phyloP scores from a whole-genome alignment of 2,888 invertebrate genomes.

The Heliconius sara region DNA sequence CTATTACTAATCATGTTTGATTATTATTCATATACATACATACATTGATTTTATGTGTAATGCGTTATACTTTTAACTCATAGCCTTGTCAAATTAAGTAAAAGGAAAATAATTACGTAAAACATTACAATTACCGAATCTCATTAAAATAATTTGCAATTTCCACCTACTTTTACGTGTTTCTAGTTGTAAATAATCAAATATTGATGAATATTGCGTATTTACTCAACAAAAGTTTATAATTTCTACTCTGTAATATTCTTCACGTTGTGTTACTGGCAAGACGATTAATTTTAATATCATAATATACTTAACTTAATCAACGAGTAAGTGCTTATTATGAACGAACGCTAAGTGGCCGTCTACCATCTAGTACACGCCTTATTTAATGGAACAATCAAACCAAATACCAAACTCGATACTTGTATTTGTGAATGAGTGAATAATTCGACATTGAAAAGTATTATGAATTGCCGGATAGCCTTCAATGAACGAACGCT shows the following conservation, averaged over 20 bases:
- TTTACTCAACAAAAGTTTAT: no score
- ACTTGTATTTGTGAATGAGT: conserved; percentile 54
- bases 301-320: conserved; percentile 5
- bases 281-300: not conserved
- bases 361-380: conserved; percentile 1
- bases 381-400: conserved; percentile 31
- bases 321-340: not conserved
- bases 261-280: not conserved
- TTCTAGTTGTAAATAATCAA: not conserved
- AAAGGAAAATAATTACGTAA: not conserved
- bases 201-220: not conserved
- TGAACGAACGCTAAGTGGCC: not conserved
- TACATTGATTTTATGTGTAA: not conserved
- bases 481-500: conserved; percentile 33
- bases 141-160: no score
- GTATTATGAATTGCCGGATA: conserved; percentile 45
- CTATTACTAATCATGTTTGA: not conserved
- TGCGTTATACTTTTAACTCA: not conserved
- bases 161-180: not conserved
- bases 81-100: not conserved
- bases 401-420: conserved; percentile 42
- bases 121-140: not conserved
- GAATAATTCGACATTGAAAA: conserved; percentile 65
- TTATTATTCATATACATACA: not conserved
- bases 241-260: not conserved